Percentiles rank a stretch among this genome's conserved stretches.
phyloP scores from a whole-genome alignment of 2,113 vertebrate species.

The Gopherus flavomarginatus region DNA sequence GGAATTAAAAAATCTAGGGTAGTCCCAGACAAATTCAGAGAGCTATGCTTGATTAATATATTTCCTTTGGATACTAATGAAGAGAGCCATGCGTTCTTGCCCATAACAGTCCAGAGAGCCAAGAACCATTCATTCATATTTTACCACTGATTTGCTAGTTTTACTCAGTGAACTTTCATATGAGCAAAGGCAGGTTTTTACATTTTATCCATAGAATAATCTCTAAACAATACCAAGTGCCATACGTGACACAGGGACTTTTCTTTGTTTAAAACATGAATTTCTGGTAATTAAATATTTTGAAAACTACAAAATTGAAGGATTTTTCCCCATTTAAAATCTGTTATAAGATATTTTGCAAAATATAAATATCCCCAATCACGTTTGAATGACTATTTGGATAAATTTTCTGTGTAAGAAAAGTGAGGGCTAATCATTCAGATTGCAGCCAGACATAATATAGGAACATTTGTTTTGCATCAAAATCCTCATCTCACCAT shows the following conservation, averaged over 20 bases:
- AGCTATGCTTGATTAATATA: slow-evolving; percentile 39
- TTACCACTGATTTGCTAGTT: neutral
- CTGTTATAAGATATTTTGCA: neutral
- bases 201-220: neutral
- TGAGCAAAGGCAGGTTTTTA: neutral
- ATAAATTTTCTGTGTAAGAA: neutral
- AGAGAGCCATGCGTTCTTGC: neutral
- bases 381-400: neutral
- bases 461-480: neutral
- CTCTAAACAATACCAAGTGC: neutral
- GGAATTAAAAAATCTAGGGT: neutral
- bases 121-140: neutral
- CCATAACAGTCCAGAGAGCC: neutral
- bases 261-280: neutral
- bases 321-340: neutral
- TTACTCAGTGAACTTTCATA: neutral
- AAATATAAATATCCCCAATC: neutral
- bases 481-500: neutral
- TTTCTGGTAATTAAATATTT: neutral
- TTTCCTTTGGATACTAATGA: neutral
- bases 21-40: neutral
- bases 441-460: neutral
- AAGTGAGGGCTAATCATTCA: neutral
- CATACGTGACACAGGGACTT: neutral
- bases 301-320: neutral